Percentiles rank a stretch among this genome's conserved stretches.
phyloP scores from a whole-genome alignment of 92 coral and sea anemone genomes.

The Paramuricea clavata region DNA sequence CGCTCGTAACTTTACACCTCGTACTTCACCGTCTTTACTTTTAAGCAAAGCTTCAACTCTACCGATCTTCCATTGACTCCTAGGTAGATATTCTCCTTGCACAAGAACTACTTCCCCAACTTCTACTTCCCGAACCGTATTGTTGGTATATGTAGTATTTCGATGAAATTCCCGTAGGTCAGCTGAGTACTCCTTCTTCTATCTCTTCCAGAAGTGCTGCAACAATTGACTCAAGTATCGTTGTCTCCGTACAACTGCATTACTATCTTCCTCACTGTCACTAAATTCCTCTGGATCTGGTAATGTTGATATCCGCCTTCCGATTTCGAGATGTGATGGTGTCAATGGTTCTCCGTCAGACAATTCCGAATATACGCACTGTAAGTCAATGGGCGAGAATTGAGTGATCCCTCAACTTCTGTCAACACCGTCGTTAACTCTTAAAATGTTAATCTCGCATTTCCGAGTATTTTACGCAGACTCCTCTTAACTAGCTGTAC shows the following conservation, averaged over 20 bases:
- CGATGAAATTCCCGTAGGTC: no score
- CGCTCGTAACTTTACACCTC: no score
- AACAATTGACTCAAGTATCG: slow-evolving; percentile 24
- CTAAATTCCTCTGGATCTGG: slow-evolving; percentile 24
- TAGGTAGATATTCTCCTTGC: slow-evolving; percentile 31
- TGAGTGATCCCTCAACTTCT: slow-evolving; percentile 39
- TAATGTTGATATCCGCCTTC: slow-evolving; percentile 28
- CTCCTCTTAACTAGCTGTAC: slow-evolving; percentile 37
- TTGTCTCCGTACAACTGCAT: no score
- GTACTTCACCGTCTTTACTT: slow-evolving; percentile 31
- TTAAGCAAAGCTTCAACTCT: slow-evolving; percentile 11
- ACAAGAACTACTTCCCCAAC: slow-evolving; percentile 12
- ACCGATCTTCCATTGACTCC: slow-evolving; percentile 33
- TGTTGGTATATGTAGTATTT: no score
- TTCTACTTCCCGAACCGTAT: not conserved
- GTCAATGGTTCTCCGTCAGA: slow-evolving; percentile 23
- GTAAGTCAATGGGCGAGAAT: slow-evolving; percentile 44
- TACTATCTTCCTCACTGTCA: slow-evolving; percentile 33
- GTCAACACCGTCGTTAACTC: slow-evolving; percentile 22
- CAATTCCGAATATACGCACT: slow-evolving; percentile 26
- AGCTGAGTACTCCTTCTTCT: slow-evolving; percentile 31
- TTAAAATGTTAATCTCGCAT: slow-evolving; percentile 36
- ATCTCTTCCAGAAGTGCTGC: no score
- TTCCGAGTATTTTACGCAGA: no score
- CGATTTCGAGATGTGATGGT: slow-evolving; percentile 48